Evolutionary conservation across 2,888 invertebrate species (phyloP).

Genomic region (Eupeodes luniger): DNA sequence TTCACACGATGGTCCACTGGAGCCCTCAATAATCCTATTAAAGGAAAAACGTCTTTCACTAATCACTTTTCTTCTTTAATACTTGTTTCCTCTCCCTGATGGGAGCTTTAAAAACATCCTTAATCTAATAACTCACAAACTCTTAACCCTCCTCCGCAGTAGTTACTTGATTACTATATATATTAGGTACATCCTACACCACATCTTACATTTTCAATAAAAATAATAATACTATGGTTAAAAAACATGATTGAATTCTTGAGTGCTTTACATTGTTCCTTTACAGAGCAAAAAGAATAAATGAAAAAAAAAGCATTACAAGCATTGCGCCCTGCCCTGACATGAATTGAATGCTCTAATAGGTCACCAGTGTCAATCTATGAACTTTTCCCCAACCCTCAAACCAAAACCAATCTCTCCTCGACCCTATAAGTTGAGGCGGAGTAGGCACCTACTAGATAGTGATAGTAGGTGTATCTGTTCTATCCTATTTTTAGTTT

Average conservation of each 20-base stretch:
- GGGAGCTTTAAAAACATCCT: slow-evolving; percentile 17
- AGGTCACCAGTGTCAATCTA: slow-evolving; percentile 56
- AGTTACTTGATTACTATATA: not conserved
- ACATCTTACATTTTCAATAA: not conserved
- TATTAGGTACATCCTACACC: not conserved
- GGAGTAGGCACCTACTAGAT: too few relatives aligned
- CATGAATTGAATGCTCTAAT: slow-evolving; percentile 42
- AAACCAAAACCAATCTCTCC: slow-evolving; percentile 10
- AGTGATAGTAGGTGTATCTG: slow-evolving; percentile 6
- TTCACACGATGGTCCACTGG: too few relatives aligned
- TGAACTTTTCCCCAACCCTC: slow-evolving; percentile 31
- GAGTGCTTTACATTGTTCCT: slow-evolving; percentile 31
- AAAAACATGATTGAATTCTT: slow-evolving; percentile 27
- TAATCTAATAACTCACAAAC: slow-evolving; percentile 12
- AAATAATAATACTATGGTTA: not conserved
- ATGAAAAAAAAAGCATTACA: slow-evolving; percentile 13
- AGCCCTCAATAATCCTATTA: not conserved
- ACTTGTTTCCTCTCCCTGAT: not conserved
- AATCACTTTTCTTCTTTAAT: not conserved
- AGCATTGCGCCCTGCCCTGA: slow-evolving; percentile 24
- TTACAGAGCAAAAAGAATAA: not conserved
- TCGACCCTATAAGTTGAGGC: not conserved
- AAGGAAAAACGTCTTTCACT: not conserved
- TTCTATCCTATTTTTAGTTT: slow-evolving; percentile 49
- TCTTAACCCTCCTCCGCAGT: not conserved